Conservation (phyloP, 1,140 invertebrate genomes). For the Heliconius himera region DNA sequence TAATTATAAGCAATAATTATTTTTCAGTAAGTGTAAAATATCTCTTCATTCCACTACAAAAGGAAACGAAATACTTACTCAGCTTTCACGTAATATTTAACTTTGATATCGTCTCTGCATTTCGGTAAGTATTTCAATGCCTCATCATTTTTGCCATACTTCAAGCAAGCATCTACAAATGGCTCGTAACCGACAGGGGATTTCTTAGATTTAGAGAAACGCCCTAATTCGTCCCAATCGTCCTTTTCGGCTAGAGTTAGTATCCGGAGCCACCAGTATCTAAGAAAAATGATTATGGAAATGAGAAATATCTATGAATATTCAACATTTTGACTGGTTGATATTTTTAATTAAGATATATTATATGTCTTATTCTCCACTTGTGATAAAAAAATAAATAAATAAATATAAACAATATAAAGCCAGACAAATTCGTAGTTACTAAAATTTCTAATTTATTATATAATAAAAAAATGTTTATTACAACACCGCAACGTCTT, state of each 20-base stretch:
- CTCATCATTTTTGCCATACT: constrained; percentile 88
- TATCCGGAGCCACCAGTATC: constrained; percentile 95
- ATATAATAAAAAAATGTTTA: too few species aligned
- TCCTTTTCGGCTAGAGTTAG: constrained; percentile 87
- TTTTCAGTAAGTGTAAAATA: too few species aligned
- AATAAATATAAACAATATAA: too few species aligned
- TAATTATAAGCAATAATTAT: too few species aligned
- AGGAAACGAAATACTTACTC: constrained; percentile 81
- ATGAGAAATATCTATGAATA: too few species aligned
- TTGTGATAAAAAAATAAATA: too few species aligned
- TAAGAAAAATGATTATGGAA: constrained; percentile 49
- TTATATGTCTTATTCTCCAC: too few species aligned
- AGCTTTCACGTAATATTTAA: constrained; percentile 93
- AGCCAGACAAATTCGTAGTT: too few species aligned
- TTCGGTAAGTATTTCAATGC: constrained; percentile 93
- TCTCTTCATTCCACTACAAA: not conserved
- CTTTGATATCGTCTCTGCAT: constrained; percentile 92
- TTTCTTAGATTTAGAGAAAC: constrained; percentile 95
- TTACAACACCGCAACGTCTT: too few species aligned
- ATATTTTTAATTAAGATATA: too few species aligned
- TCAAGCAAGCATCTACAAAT: constrained; percentile 95
- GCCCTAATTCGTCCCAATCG: constrained; percentile 94
- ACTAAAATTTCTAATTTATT: too few species aligned
- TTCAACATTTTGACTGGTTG: too few species aligned
- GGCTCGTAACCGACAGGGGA: constrained; percentile 97